Percentiles rank a stretch among this genome's conserved stretches.
Evolutionary conservation across 2,797 vertebrate species (phyloP).

Genomic region (Orestias chungarensis): DNA sequence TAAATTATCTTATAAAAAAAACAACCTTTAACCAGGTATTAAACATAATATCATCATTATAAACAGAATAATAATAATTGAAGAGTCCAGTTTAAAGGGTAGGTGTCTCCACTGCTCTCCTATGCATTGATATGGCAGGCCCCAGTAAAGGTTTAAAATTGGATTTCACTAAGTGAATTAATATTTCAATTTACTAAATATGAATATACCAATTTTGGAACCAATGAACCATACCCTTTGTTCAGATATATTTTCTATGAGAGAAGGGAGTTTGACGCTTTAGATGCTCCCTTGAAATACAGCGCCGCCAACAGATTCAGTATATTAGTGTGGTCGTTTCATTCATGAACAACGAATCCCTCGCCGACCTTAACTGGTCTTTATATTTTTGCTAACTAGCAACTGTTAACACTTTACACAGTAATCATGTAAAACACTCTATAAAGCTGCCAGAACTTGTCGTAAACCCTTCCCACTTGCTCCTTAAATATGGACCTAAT

Average conservation of each 20-base stretch:
- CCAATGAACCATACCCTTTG: neutral
- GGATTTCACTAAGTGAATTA: neutral
- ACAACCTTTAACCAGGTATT: neutral
- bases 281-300: neutral
- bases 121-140: too few relatives aligned
- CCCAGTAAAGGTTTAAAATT: too few relatives aligned
- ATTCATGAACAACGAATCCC: neutral
- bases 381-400: neutral
- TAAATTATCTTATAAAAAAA: neutral
- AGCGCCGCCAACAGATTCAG: neutral
- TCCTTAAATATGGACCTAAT: slow-evolving; percentile 14
- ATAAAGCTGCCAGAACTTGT: slow-evolving; percentile 4
- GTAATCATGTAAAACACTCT: neutral
- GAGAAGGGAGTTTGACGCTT: neutral
- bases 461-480: slow-evolving; percentile 9
- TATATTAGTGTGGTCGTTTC: neutral
- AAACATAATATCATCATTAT: neutral
- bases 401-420: slow-evolving; percentile 7
- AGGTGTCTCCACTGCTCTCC: too few relatives aligned
- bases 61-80: too few relatives aligned
- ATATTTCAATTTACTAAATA: neutral
- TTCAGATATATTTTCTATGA: neutral
- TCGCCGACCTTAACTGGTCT: neutral
- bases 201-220: neutral
- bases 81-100: too few relatives aligned